phyloP scores from a whole-genome alignment of 2,888 invertebrate species.

The Cecidostiba fungosa region DNA sequence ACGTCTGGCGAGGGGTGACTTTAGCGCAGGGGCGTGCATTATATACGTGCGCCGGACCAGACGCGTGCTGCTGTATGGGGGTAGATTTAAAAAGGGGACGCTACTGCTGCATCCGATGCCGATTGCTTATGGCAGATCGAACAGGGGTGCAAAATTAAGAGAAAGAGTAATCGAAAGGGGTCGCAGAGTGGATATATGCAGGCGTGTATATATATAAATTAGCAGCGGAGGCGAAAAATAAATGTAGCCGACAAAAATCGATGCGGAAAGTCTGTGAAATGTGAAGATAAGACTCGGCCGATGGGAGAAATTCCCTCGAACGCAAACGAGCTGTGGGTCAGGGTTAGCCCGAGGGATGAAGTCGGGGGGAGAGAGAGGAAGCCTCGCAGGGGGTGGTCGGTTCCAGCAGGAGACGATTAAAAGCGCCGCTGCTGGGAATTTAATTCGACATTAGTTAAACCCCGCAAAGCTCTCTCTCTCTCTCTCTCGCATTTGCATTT shows the following conservation, averaged over 20 bases:
- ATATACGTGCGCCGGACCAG: constrained; percentile 6
- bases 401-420: constrained; percentile 56
- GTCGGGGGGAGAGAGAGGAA: constrained; percentile 15
- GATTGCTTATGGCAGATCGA: constrained; percentile 44
- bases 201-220: neutral
- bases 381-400: constrained; percentile 42
- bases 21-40: constrained; percentile 53
- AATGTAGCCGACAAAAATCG: neutral
- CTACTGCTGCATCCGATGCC: constrained; percentile 32
- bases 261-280: constrained; percentile 6
- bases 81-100: constrained; percentile 52
- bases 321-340: constrained; percentile 75
- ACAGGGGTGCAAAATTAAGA: constrained; percentile 51
- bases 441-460: constrained; percentile 73
- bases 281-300: constrained; percentile 2
- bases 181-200: neutral
- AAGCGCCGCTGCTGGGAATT: constrained; percentile 67
- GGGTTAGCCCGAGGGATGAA: constrained; percentile 71
- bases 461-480: constrained; percentile 56
- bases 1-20: constrained; percentile 57
- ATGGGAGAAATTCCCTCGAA: constrained; percentile 70
- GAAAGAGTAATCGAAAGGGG: constrained; percentile 21
- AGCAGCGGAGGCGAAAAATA: neutral
- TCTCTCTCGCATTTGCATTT: constrained; percentile 60
- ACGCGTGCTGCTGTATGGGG: neutral